Percentiles rank a stretch among this genome's conserved stretches.
Evolutionary conservation across 2,113 vertebrate species (phyloP).

Genomic region (Mohoua ochrocephala): DNA sequence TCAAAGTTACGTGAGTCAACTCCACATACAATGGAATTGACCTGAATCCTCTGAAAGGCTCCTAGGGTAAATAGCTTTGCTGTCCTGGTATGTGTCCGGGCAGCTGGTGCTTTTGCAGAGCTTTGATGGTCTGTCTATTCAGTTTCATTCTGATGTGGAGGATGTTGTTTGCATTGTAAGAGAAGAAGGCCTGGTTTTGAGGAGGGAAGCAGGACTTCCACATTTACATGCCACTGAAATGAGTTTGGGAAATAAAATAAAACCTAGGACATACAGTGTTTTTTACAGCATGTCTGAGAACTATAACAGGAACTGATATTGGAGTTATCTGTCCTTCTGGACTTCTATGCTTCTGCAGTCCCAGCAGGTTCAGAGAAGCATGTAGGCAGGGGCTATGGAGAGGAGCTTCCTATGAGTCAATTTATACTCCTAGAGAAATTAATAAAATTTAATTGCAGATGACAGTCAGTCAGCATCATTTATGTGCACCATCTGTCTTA

Average conservation of each 20-base stretch:
- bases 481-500: neutral
- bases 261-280: neutral
- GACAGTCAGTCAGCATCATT: neutral
- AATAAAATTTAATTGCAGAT: neutral
- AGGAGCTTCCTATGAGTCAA: neutral
- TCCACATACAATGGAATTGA: conserved; percentile 6
- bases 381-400: neutral
- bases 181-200: neutral
- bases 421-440: neutral
- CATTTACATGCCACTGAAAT: neutral
- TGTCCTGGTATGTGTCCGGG: conserved; percentile 27
- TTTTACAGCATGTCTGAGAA: neutral
- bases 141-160: conserved; percentile 15
- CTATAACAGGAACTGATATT: neutral
- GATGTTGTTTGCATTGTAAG: conserved; percentile 39
- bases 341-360: neutral
- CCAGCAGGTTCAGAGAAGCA: neutral
- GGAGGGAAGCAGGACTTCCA: conserved; percentile 24
- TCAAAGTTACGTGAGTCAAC: neutral
- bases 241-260: neutral
- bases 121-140: conserved; percentile 15
- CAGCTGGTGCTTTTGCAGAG: conserved; percentile 12
- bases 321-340: neutral
- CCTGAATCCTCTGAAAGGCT: conserved; percentile 29
- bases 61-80: neutral